Conservation (phyloP, 2,888 invertebrate genomes). For the Pristionchus arcanus region DNA sequence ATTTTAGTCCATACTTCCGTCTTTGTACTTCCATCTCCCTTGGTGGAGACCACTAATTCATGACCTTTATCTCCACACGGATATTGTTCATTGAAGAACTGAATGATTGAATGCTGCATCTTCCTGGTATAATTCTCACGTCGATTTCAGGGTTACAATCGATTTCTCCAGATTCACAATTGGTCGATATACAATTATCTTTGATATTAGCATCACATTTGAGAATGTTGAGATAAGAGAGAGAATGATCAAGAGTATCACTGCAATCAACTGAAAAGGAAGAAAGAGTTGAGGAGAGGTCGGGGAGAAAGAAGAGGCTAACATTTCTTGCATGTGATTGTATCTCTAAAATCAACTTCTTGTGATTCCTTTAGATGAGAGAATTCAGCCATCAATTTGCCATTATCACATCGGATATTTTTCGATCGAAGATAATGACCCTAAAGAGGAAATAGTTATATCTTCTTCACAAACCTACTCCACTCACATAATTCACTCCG, state of each 20-base stretch:
- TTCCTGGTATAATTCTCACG: background rate
- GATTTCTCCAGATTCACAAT: background rate
- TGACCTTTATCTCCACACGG: background rate
- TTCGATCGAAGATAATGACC: constrained; percentile 3
- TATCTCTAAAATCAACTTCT: background rate
- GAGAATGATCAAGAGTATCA: background rate
- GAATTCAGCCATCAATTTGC: background rate
- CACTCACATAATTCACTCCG: background rate
- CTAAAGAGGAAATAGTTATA: background rate
- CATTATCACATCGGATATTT: background rate
- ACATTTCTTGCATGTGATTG: constrained; percentile 8
- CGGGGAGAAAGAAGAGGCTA: background rate
- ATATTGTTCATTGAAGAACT: constrained; percentile 1
- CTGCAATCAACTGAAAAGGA: background rate
- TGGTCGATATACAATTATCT: background rate
- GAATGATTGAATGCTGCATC: background rate
- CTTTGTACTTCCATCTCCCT: background rate
- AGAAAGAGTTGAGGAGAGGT: background rate
- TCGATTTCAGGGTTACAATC: background rate
- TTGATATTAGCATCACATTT: background rate
- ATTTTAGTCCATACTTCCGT: background rate
- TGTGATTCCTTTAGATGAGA: background rate
- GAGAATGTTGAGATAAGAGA: background rate
- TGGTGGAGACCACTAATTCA: background rate
- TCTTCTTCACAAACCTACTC: background rate